Percentiles rank a stretch among this genome's conserved stretches.
Conservation (phyloP, 2,888 invertebrate genomes). For the Epinotia bilunana region DNA sequence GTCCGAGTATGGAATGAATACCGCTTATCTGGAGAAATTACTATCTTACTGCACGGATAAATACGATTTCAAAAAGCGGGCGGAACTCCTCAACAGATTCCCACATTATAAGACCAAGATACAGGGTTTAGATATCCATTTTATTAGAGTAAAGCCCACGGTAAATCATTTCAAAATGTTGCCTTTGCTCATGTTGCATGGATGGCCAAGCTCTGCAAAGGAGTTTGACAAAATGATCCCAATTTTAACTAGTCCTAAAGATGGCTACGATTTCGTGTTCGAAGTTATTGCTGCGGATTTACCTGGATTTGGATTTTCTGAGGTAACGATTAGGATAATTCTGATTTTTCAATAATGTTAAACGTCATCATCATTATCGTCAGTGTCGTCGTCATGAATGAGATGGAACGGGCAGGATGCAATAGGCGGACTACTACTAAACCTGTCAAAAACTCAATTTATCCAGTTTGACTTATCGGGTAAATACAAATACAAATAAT, state of each 20-base stretch:
- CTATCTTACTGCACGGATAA: conserved; percentile 90
- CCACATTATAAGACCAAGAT: conserved; percentile 91
- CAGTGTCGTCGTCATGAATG: too few relatives aligned
- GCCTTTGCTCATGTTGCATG: conserved; percentile 91
- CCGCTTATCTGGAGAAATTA: conserved; percentile 86
- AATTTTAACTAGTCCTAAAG: conserved; percentile 82
- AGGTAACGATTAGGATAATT: conserved; percentile 68
- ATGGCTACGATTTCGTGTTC: conserved; percentile 86
- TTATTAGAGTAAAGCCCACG: conserved; percentile 87
- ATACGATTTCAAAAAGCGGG: conserved; percentile 87
- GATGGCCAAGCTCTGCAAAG: conserved; percentile 94
- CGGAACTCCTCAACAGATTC: conserved; percentile 87
- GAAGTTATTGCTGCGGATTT: conserved; percentile 88
- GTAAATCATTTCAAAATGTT: conserved; percentile 64
- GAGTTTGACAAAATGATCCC: conserved; percentile 92
- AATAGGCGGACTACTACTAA: too few relatives aligned
- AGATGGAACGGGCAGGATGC: too few relatives aligned
- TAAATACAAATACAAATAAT: too few relatives aligned
- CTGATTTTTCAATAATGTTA: too few relatives aligned
- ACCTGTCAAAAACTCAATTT: too few relatives aligned
- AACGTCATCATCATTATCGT: too few relatives aligned
- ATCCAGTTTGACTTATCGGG: too few relatives aligned
- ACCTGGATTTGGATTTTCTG: conserved; percentile 89
- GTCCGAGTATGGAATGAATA: conserved; percentile 94
- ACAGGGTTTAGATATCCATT: conserved; percentile 90